These are phyloP conservation scores for Chirona hameri DNA, from an alignment of 2,888 invertebrate genomes.

Conservation along the genomic window DNA sequence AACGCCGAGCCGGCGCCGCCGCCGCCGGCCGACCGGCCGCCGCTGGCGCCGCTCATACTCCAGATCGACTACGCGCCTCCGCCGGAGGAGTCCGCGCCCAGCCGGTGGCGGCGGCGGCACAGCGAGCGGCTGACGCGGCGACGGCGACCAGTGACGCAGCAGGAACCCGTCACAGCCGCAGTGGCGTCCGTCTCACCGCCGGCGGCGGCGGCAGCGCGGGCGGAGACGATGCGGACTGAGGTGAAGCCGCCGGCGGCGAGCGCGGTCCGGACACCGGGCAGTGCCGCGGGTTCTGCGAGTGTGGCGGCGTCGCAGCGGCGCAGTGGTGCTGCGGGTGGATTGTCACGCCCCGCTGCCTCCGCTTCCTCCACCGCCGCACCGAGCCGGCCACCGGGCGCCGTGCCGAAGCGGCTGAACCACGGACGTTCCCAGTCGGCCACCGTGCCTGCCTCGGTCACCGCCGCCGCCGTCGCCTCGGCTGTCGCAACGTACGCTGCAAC, in stretches of 20 bases:
- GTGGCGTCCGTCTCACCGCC: not conserved
- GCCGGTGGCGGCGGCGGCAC: not conserved
- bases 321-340: too few species aligned
- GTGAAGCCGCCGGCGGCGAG: not conserved
- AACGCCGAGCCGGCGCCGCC: not conserved
- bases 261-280: not conserved
- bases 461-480: not conserved
- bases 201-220: not conserved
- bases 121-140: constrained; percentile 2
- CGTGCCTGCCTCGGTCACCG: not conserved
- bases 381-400: not conserved
- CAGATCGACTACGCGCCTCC: constrained; percentile 12
- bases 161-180: not conserved
- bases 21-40: not conserved
- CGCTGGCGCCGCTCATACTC: not conserved
- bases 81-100: not conserved
- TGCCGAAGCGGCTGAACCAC: not conserved
- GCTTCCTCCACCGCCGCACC: not conserved
- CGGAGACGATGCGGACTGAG: not conserved
- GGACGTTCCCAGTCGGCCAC: constrained; percentile 9
- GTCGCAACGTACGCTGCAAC: not conserved
- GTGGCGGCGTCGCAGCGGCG: not conserved
- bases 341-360: not conserved
- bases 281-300: not conserved
- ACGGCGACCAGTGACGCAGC: not conserved